Evolutionary conservation across 1,140 invertebrate genomes (phyloP).

Genomic region (Cherax destructor): DNA sequence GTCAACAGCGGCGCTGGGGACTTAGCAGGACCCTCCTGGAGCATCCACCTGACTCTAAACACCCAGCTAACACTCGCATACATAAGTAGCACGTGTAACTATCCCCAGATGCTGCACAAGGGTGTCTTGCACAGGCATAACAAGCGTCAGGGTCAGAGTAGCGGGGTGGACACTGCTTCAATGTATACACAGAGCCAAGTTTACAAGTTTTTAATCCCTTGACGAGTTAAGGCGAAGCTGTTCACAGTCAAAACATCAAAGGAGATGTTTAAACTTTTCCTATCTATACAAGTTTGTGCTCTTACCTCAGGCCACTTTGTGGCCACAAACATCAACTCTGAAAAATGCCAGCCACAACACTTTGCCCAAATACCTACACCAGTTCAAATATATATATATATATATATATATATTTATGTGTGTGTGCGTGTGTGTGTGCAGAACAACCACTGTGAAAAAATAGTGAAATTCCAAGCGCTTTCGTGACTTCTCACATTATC

Average conservation of each 20-base stretch:
- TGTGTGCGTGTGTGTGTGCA: background rate
- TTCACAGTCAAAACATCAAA: conserved; percentile 29
- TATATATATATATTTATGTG: background rate
- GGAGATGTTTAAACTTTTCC: conserved; percentile 31
- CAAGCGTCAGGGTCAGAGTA: background rate
- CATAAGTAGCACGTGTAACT: too few relatives aligned
- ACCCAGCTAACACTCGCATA: background rate
- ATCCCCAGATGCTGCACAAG: background rate
- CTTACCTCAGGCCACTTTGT: background rate
- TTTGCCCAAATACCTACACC: background rate
- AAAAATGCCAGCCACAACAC: background rate
- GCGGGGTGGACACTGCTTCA: background rate
- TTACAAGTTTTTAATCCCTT: conserved; percentile 1
- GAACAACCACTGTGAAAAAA: too few relatives aligned
- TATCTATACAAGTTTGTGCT: conserved; percentile 12
- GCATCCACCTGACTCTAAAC: background rate
- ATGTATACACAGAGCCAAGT: background rate
- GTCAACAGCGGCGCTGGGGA: background rate
- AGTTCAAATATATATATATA: background rate
- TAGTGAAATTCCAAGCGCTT: too few relatives aligned
- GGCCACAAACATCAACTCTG: background rate
- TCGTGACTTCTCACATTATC: too few relatives aligned
- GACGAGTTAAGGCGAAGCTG: conserved; percentile 23
- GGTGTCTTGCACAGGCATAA: too few relatives aligned
- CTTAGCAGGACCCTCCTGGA: background rate